A percentile compares a stretch with the other conserved stretches of the same genome.
These are phyloP conservation scores for Stenotaenia linearis DNA, from an alignment of 2,888 invertebrate genomes.

Conservation along the genomic window DNA sequence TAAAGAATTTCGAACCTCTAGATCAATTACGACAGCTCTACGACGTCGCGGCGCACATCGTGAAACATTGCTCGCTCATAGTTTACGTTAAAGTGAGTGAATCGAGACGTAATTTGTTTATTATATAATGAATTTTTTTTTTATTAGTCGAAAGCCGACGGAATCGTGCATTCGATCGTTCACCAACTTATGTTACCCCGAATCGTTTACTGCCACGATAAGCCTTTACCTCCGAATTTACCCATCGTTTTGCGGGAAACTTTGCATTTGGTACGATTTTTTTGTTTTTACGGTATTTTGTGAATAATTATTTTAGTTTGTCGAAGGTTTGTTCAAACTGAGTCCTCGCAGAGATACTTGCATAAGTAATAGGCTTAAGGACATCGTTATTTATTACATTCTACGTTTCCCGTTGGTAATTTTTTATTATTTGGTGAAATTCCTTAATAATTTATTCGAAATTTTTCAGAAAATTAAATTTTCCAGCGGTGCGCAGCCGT, in stretches of 20 bases:
- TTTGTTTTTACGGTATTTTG: neutral
- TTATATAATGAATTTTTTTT: neutral
- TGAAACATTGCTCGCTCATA: neutral
- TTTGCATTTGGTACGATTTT: neutral
- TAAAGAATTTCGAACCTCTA: neutral
- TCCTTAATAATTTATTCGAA: neutral
- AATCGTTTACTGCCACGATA: slow-evolving; percentile 9
- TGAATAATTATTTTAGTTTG: neutral
- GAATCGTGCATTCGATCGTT: neutral
- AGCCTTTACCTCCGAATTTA: neutral
- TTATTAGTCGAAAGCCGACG: neutral
- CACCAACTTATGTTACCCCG: neutral
- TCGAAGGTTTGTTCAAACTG: neutral
- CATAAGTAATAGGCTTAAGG: slow-evolving; percentile 3
- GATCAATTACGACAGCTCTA: neutral
- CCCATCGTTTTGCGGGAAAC: neutral
- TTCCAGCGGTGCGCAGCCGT: neutral
- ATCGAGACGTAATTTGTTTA: neutral
- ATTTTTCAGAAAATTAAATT: neutral
- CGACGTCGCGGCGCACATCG: neutral
- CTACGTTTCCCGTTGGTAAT: neutral
- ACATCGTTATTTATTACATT: neutral
- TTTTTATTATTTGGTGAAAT: neutral
- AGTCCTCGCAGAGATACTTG: neutral
- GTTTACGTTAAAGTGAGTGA: neutral